A percentile compares a stretch with the other conserved stretches of the same genome.
These are phyloP conservation scores for Brachionus rubens DNA, from an alignment of 1,140 invertebrate genomes.

Conservation along the genomic window DNA sequence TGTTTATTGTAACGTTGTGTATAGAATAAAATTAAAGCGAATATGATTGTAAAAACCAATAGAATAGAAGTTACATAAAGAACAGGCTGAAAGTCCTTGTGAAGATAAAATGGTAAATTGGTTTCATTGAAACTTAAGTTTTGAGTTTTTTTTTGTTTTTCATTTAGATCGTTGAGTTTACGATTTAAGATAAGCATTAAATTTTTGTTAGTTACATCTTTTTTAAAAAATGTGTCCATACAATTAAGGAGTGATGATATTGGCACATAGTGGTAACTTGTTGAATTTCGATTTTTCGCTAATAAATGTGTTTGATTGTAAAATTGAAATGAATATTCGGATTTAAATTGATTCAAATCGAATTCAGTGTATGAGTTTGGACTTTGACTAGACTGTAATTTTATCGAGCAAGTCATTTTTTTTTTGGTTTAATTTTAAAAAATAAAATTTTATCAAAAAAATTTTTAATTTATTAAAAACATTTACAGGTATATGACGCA, in stretches of 20 bases:
- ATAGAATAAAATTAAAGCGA: background rate
- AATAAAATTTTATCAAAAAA: background rate
- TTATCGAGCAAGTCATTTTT: background rate
- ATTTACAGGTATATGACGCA: background rate
- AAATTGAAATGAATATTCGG: background rate
- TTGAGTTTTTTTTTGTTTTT: background rate
- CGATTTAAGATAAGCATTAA: background rate
- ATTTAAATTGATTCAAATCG: background rate
- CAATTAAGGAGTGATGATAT: background rate
- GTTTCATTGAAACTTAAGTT: background rate
- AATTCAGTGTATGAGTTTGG: background rate
- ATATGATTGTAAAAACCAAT: background rate
- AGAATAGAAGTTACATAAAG: conserved; percentile 19
- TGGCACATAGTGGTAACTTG: background rate
- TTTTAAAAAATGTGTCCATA: background rate
- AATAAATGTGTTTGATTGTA: conserved; percentile 6
- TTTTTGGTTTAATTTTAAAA: background rate
- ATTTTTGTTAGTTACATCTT: background rate
- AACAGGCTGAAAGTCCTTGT: background rate
- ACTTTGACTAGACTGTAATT: background rate
- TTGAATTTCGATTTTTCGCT: background rate
- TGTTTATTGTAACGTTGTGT: conserved; percentile 33
- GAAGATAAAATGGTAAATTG: background rate
- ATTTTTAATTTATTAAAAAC: background rate
- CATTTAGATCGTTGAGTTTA: background rate